phyloP scores from a whole-genome alignment of 2,888 invertebrate species.

The Iphiclides podalirius region DNA sequence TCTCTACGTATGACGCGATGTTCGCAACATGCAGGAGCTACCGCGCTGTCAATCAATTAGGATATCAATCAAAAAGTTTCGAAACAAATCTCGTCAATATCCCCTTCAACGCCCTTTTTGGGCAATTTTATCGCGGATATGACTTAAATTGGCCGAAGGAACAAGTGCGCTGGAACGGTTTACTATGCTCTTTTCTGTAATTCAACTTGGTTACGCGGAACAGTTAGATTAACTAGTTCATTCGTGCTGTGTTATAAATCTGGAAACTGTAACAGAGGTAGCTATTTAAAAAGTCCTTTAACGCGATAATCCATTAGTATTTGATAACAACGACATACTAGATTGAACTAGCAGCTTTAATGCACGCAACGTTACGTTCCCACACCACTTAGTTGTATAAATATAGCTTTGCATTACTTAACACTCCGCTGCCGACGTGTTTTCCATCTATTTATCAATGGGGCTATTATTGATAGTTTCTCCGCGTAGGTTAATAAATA shows the following conservation, averaged over 20 bases:
- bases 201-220: constrained; percentile 9
- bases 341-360: neutral
- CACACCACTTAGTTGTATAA: constrained; percentile 18
- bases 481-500: too few species aligned
- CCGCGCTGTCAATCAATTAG: constrained; percentile 27
- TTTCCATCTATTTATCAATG: constrained; percentile 25
- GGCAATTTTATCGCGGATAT: constrained; percentile 38
- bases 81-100: constrained; percentile 51
- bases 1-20: too few species aligned
- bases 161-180: constrained; percentile 30
- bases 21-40: constrained; percentile 1
- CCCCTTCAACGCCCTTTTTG: constrained; percentile 29
- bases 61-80: constrained; percentile 30
- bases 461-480: too few species aligned
- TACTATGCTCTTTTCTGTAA: constrained; percentile 10
- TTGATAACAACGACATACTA: too few species aligned
- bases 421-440: constrained; percentile 13
- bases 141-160: constrained; percentile 29
- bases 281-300: too few species aligned
- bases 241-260: too few species aligned
- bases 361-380: constrained; percentile 1
- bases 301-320: too few species aligned
- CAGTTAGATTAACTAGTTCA: too few species aligned
- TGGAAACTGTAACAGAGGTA: too few species aligned
- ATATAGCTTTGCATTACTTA: constrained; percentile 20